Base-by-base conservation (phyloP, 1,140 invertebrate genomes). In the Drosophila kikkawai region DNA sequence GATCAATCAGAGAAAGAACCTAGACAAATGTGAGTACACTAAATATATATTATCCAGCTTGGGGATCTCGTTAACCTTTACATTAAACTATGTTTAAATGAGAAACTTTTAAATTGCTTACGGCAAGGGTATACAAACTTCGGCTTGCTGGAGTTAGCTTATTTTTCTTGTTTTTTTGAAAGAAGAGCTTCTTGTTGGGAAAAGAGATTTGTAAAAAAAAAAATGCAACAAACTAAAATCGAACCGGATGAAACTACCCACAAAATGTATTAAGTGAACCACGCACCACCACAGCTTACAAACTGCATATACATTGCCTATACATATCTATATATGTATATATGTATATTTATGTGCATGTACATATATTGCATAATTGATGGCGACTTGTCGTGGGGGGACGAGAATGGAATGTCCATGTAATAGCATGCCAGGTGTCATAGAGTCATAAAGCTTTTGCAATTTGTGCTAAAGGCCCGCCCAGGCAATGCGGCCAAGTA, bases 341-440 rank as follows among this genome's bases (percentile, higher is more conserved):
- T 29, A 26, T 26, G 3, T 26, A 29, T 29, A 29, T 29, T 1
- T 29, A 6, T 29, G 6, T 85, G 74, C 82, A 86, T 78, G n/a
- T n/a, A n/a, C n/a, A 50, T 48, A 26, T 51, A 51, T 84, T 84
- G 82, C 82, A 86, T 82, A 84, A 84, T 81, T 76, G 41, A 66
- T 73, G 22, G 69, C 53, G 1, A 29, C 26, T 44, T 53, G 67
- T 55, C 68, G 69, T 50, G 67, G 66, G 69, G 67, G 53, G 37
- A 70, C 53, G 60, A 71, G 65, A 70, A 58, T 78, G 75, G 82
- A 84, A 84, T 84, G 65, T 74, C 55, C 56, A 86, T 70, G 68
- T 84, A 80, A 82, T 75, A 66, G 60, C 71, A 53, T 45, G 71
- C 75, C 75, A 76, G 63, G 75, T 78, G 75, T 78, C 75, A 78